phyloP scores from a whole-genome alignment of 1,140 invertebrate genomes.

The Penaeus japonicus region DNA sequence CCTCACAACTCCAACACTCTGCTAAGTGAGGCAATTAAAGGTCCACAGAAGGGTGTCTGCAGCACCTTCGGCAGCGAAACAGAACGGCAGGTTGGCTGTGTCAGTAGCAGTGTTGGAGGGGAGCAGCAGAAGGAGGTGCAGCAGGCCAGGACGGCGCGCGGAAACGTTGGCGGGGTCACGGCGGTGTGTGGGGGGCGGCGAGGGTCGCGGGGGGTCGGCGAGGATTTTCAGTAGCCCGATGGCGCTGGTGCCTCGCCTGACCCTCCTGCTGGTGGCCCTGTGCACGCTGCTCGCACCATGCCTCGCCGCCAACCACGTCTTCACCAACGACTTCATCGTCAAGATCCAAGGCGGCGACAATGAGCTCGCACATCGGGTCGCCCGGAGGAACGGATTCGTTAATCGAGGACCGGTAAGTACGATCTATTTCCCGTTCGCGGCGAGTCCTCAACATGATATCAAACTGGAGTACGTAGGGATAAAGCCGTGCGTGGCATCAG shows the following conservation, averaged over 20 bases:
- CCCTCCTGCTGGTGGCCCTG: constrained; percentile 22
- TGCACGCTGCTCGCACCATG: constrained; percentile 18
- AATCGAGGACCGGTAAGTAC: constrained; percentile 42
- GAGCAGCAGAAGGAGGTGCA: background rate
- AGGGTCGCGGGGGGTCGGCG: constrained; percentile 15
- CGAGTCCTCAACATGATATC: background rate
- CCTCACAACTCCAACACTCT: background rate
- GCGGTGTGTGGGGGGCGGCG: constrained; percentile 33
- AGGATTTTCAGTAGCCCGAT: constrained; percentile 20
- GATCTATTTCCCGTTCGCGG: background rate
- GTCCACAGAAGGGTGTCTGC: background rate
- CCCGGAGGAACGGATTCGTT: constrained; percentile 25
- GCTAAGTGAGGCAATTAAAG: background rate
- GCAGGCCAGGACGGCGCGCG: constrained; percentile 21
- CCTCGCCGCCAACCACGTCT: constrained; percentile 35
- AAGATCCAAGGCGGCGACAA: constrained; percentile 18
- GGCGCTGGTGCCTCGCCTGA: background rate
- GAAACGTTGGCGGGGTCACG: constrained; percentile 47
- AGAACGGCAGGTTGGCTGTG: constrained; percentile 21
- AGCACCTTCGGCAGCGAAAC: background rate
- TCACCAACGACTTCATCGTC: constrained; percentile 41
- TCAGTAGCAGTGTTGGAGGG: constrained; percentile 12
- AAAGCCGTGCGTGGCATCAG: no score
- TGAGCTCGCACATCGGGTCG: constrained; percentile 20
- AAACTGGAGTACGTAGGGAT: no score